Evolutionary conservation across 1,140 invertebrate genomes (phyloP).

Genomic region (Trypoxylus dichotomus): DNA sequence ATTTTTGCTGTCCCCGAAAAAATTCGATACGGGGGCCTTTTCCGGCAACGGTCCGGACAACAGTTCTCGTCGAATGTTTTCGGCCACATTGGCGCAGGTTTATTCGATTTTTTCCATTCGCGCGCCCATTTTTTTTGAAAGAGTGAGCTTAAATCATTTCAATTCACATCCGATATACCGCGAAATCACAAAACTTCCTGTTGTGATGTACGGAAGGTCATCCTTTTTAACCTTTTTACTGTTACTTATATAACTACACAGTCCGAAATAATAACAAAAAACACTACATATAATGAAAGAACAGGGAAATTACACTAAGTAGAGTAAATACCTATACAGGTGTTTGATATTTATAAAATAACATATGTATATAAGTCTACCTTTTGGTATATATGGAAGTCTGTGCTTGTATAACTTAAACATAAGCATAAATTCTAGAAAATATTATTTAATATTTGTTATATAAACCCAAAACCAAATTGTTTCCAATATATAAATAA

Average conservation of each 20-base stretch:
- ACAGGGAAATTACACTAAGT: not conserved
- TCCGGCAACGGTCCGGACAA: not conserved
- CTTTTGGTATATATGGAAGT: not conserved
- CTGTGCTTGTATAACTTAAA: not conserved
- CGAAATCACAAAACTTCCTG: not conserved
- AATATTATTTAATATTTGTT: not conserved
- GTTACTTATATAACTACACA: not conserved
- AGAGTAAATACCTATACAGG: not conserved
- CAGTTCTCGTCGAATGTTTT: not conserved
- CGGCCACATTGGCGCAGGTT: not conserved
- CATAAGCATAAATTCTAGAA: not conserved
- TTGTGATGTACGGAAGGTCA: not conserved
- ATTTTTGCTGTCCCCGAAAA: slow-evolving; percentile 10
- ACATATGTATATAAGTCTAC: not conserved
- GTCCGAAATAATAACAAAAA: not conserved
- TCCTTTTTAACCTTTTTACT: not conserved
- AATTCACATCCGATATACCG: not conserved
- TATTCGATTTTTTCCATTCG: not conserved
- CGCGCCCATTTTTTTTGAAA: not conserved
- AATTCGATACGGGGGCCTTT: not conserved
- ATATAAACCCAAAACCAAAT: not conserved
- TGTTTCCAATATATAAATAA: not conserved
- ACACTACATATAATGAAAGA: not conserved
- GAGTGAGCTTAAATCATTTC: not conserved
- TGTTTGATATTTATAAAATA: not conserved